phyloP scores from a whole-genome alignment of 1,140 invertebrate species.

The Mylabris phalerata region DNA sequence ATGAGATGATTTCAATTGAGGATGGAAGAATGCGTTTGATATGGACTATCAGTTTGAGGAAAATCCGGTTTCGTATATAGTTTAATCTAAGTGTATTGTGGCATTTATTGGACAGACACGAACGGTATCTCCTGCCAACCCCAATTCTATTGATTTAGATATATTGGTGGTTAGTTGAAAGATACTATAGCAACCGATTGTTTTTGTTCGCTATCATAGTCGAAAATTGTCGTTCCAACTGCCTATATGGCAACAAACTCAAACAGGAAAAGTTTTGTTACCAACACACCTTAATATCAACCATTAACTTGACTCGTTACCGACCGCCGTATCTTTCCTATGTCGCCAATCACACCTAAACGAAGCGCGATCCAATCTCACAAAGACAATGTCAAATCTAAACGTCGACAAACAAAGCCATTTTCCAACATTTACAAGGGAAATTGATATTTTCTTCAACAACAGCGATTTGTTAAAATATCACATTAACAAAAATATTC shows the following conservation, averaged over 20 bases:
- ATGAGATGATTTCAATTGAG: too few relatives aligned
- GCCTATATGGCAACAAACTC: too few relatives aligned
- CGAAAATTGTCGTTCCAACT: not conserved
- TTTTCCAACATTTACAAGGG: conserved; percentile 2
- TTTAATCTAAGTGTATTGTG: not conserved
- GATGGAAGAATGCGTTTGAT: too few relatives aligned
- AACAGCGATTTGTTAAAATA: not conserved
- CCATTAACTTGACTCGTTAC: conserved; percentile 12
- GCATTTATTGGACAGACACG: not conserved
- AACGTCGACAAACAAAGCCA: conserved; percentile 10
- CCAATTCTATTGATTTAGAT: not conserved
- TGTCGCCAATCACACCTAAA: conserved; percentile 17
- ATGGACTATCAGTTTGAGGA: too few relatives aligned
- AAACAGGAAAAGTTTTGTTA: too few relatives aligned
- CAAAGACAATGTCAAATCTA: conserved; percentile 14
- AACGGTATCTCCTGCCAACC: not conserved
- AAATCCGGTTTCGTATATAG: not conserved
- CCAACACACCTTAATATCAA: not conserved
- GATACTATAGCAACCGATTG: not conserved
- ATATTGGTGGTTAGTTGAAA: not conserved
- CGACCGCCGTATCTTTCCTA: conserved; percentile 17
- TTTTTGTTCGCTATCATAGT: not conserved
- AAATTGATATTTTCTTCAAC: conserved; percentile 15
- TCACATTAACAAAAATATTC: not conserved
- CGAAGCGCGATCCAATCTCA: conserved; percentile 7